A percentile compares a stretch with the other conserved stretches of the same genome.
Conservation (phyloP, 2,888 invertebrate genomes). For the Parascotia fuliginaria region DNA sequence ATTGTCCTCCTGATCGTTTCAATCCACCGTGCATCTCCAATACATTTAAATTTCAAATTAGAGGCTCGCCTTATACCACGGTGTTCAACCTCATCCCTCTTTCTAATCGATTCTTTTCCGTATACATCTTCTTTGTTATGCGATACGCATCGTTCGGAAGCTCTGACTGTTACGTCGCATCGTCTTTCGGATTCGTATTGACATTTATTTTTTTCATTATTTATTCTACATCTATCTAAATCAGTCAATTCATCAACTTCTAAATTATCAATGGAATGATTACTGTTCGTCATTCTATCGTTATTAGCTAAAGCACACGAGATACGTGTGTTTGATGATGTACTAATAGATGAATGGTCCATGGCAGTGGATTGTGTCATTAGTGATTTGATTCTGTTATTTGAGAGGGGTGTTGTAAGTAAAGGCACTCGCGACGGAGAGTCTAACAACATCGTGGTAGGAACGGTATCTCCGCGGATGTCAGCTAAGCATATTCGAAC, state of each 20-base stretch:
- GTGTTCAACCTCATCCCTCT: conserved; percentile 67
- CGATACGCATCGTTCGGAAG: conserved; percentile 56
- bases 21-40: conserved; percentile 61
- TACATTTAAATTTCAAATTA: conserved; percentile 78
- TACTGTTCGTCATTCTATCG: conserved; percentile 56
- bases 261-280: conserved; percentile 76
- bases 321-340: conserved; percentile 28
- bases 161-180: conserved; percentile 52
- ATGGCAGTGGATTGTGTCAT: conserved; percentile 17
- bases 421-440: conserved; percentile 27
- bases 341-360: conserved; percentile 13
- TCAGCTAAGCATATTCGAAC: conserved; percentile 73
- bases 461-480: conserved; percentile 49
- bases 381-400: conserved; percentile 25
- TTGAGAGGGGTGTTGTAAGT: conserved; percentile 18
- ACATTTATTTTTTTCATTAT: conserved; percentile 57
- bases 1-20: conserved; percentile 71
- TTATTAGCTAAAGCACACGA: conserved; percentile 50
- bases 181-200: conserved; percentile 61
- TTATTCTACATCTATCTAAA: conserved; percentile 76
- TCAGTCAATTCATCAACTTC: conserved; percentile 71
- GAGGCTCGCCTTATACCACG: conserved; percentile 67
- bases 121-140: conserved; percentile 69
- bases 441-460: conserved; percentile 41
- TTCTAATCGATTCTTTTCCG: conserved; percentile 73